A percentile compares a stretch with the other conserved stretches of the same genome.
These are phyloP conservation scores for Amphiprion clarkii DNA, from an alignment of 2,797 vertebrate genomes.

Conservation along the genomic window DNA sequence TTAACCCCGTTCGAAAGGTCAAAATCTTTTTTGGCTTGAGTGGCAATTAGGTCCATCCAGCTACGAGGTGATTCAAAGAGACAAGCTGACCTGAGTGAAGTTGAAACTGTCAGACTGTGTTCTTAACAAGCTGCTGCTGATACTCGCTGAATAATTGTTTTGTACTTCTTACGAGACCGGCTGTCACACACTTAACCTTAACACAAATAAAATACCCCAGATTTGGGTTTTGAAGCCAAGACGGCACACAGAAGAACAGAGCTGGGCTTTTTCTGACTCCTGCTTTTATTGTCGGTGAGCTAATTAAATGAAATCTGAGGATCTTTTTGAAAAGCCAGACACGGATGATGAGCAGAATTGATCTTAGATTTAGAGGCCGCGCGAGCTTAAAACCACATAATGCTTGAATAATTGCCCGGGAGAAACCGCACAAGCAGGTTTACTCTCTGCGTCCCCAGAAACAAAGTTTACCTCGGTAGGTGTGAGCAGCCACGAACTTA, in stretches of 20 bases:
- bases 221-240: conserved; percentile 5
- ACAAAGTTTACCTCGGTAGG: conserved; percentile 30
- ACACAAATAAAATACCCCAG: conserved; percentile 13
- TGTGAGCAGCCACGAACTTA: conserved; percentile 51
- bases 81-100: conserved; percentile 58
- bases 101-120: conserved; percentile 62
- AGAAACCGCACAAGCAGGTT: conserved; percentile 29
- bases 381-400: conserved; percentile 38
- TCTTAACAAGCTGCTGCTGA: conserved; percentile 42
- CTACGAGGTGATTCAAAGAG: conserved; percentile 52
- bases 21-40: conserved; percentile 40
- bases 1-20: conserved; percentile 70
- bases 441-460: conserved; percentile 14
- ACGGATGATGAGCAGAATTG: conserved; percentile 18
- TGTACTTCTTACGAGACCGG: conserved; percentile 30
- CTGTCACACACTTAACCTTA: conserved; percentile 30
- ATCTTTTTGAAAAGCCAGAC: conserved; percentile 32
- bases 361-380: conserved; percentile 14
- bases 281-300: neutral
- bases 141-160: conserved; percentile 30
- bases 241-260: neutral
- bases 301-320: conserved; percentile 43
- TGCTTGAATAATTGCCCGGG: conserved; percentile 37
- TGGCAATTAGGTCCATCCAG: conserved; percentile 62
- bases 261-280: neutral